These are phyloP conservation scores for Drosophila quadrilineata DNA, from an alignment of 1,140 invertebrate species.

Conservation along the genomic window DNA sequence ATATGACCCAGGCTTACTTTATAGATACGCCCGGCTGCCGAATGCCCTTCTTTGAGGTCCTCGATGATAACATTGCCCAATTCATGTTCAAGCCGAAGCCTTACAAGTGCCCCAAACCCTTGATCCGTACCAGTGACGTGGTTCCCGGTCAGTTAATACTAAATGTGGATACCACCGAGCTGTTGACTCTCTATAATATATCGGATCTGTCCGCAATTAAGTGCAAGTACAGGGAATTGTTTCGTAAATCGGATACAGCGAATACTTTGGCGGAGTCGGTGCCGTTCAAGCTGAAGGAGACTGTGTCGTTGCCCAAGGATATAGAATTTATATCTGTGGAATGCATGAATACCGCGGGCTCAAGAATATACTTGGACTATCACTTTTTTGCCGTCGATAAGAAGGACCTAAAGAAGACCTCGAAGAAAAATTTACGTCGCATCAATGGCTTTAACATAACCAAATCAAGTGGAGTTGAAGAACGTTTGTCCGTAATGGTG, in stretches of 20 bases:
- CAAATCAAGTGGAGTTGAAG: conserved; percentile 13
- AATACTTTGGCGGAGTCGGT: conserved; percentile 80
- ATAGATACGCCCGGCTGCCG: conserved; percentile 90
- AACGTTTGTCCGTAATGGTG: conserved; percentile 85
- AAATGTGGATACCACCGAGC: conserved; percentile 85
- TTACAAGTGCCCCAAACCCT: conserved; percentile 81
- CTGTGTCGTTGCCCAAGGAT: conserved; percentile 72
- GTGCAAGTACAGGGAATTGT: conserved; percentile 86
- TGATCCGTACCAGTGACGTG: conserved; percentile 71
- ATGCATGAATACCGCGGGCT: conserved; percentile 82
- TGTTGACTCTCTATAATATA: conserved; percentile 84
- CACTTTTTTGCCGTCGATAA: conserved; percentile 86
- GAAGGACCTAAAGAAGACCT: not conserved
- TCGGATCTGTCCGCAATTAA: conserved; percentile 77
- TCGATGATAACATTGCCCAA: conserved; percentile 83
- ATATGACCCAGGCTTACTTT: conserved; percentile 81
- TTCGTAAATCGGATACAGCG: conserved; percentile 81
- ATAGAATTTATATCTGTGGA: conserved; percentile 85
- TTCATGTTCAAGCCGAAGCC: conserved; percentile 80
- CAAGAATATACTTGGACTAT: conserved; percentile 85
- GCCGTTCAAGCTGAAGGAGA: conserved; percentile 72
- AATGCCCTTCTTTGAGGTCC: conserved; percentile 89
- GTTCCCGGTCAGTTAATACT: conserved; percentile 82
- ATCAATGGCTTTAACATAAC: conserved; percentile 37
- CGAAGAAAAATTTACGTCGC: not conserved